Conservation (phyloP, 2,888 invertebrate genomes). For the Phytoseiulus persimilis region DNA sequence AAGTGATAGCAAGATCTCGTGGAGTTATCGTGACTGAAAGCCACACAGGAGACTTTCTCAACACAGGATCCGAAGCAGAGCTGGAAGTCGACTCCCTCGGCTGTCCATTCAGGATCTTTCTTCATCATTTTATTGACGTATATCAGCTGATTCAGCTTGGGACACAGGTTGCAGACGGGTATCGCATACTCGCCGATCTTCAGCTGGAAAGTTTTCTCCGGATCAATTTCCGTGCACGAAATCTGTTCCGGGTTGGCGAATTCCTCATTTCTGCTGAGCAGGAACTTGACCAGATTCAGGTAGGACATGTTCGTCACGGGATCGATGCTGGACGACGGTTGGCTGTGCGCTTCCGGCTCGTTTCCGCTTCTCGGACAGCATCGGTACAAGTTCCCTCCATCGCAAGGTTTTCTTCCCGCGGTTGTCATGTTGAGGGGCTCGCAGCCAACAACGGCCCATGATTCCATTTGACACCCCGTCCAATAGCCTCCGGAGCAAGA, state of each 20-base stretch:
- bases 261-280: neutral
- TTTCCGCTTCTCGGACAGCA: neutral
- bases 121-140: slow-evolving; percentile 14
- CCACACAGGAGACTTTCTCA: neutral
- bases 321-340: neutral
- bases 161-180: slow-evolving; percentile 35
- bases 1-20: slow-evolving; percentile 25
- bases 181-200: neutral
- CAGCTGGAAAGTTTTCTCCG: neutral
- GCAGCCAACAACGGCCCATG: slow-evolving; percentile 15
- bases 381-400: too few relatives aligned
- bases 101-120: neutral
- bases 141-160: neutral
- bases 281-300: slow-evolving; percentile 25
- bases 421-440: neutral
- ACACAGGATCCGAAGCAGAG: slow-evolving; percentile 32
- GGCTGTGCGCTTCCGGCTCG: neutral
- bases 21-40: slow-evolving; percentile 24
- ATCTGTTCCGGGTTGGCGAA: slow-evolving; percentile 10
- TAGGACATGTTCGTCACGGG: neutral
- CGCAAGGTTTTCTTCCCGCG: too few relatives aligned
- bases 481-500: neutral
- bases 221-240: slow-evolving; percentile 8
- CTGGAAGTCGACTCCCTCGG: slow-evolving; percentile 9
- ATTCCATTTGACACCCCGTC: neutral